Evolutionary conservation across 2,797 vertebrate species (phyloP), one percentile per base, ranked within the genome.

Genomic region (Sebastes matsubarae): DNA sequence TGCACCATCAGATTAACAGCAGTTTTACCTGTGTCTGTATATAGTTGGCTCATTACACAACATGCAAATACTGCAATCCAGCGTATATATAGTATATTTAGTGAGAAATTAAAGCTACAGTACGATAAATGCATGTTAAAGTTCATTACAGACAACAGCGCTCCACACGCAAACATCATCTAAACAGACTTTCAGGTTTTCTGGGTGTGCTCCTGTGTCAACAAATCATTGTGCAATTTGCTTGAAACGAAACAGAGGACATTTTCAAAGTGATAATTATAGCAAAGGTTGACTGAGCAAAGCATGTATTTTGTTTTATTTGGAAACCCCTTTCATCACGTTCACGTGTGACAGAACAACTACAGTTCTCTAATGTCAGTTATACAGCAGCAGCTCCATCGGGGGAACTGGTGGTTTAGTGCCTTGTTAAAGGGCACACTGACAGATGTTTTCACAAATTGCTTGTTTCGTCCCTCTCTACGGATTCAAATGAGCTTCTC

Each of bases 241-340:
- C 72, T 24, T 24, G 13, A 81, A 88, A 70, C 57, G 18, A 81
- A 84, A 78, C 52, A n/a, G 0, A 80, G 60, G 8, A 61, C 20
- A 32, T 65, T 59, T 61, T 52, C 20, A 22, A 50, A 70, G 63
- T 38, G 82, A 82, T 76, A 75, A 89, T 90, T 82, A 82, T 8
- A 72, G 29, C 55, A 27, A 34, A 52, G 64, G 72, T 63, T 68
- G 68, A 78, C 76, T 64, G 63, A 77, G 34, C 14, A 20, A 20
- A 60, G 29, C 30, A 13, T 50, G 66, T 14, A 2, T 74, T 66
- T 80, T 30, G 2, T 73, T 71, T 46, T 63, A 3, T 67, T 25
- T 20, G 1, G 29, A 42, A 59, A 74, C 18, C 5, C 22, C 12
- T 27, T 63, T 29, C 57, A 25, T 70, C 65, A 61, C 6, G 9